phyloP scores from a whole-genome alignment of 2,888 invertebrate species.

The Microctonus hyperodae region DNA sequence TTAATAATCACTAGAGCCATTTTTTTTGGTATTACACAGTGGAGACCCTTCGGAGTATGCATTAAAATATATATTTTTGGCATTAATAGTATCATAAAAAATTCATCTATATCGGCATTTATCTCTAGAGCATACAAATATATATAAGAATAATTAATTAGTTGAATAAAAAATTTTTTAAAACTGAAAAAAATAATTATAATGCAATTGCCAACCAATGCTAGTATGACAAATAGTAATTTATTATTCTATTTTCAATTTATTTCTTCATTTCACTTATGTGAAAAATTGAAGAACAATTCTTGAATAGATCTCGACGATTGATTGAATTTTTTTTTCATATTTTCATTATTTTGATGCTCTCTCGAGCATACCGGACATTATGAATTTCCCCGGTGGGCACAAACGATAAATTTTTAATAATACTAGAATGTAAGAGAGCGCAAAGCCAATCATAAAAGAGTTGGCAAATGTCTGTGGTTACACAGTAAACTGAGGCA shows the following conservation, averaged over 20 bases:
- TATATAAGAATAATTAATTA: not conserved
- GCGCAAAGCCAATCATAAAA: conserved; percentile 29
- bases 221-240: not conserved
- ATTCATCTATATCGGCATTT: conserved; percentile 36
- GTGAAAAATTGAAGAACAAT: conserved; percentile 12
- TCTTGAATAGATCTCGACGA: conserved; percentile 22
- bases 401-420: conserved; percentile 28
- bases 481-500: conserved; percentile 26
- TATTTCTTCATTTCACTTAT: conserved; percentile 2
- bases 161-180: conserved; percentile 5
- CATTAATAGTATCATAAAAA: conserved; percentile 38
- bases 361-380: conserved; percentile 14
- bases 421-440: conserved; percentile 19
- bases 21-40: conserved; percentile 47
- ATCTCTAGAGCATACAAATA: conserved; percentile 28
- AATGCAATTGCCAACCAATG: conserved; percentile 19
- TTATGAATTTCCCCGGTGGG: conserved; percentile 26
- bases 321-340: conserved; percentile 26
- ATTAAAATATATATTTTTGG: conserved; percentile 39
- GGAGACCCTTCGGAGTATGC: conserved; percentile 59
- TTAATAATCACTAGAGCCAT: conserved; percentile 47
- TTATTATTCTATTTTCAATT: not conserved
- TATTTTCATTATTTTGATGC: not conserved
- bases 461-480: conserved; percentile 37
- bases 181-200: not conserved